A percentile compares a stretch with the other conserved stretches of the same genome.
Conservation (phyloP, 2,113 vertebrate genomes). For the Saimiri boliviensis region DNA sequence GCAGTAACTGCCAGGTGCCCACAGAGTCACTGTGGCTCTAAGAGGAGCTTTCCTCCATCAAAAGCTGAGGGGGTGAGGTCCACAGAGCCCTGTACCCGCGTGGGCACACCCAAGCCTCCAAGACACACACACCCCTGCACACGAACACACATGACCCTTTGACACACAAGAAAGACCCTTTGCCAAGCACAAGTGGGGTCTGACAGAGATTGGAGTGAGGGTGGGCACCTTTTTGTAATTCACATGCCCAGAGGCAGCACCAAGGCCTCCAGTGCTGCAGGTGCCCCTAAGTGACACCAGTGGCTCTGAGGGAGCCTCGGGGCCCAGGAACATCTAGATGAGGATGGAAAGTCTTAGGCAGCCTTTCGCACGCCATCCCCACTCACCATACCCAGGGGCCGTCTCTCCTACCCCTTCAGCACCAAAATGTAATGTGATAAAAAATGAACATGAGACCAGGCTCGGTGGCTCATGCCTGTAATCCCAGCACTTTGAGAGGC, state of each 20-base stretch:
- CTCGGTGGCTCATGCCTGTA: too few relatives aligned
- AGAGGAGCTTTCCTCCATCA: neutral
- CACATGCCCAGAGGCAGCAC: neutral
- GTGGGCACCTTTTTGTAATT: neutral
- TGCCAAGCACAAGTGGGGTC: neutral
- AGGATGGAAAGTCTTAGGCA: neutral
- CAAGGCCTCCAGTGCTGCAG: neutral
- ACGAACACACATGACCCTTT: too few relatives aligned
- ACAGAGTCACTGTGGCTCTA: neutral
- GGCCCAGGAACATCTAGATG: neutral
- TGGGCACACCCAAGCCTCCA: neutral
- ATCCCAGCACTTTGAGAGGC: too few relatives aligned
- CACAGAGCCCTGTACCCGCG: neutral
- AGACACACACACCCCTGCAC: neutral
- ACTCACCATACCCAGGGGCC: neutral
- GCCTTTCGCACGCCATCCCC: neutral
- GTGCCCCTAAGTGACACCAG: neutral
- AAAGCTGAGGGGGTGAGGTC: neutral
- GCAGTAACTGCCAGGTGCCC: neutral
- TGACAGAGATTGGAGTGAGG: neutral
- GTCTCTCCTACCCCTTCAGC: neutral
- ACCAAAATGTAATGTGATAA: neutral
- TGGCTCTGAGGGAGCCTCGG: neutral
- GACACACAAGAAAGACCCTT: neutral
- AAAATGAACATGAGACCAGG: neutral